Evolutionary conservation across 92 coral and sea anemone species (phyloP).

Genomic region (Pocillopora grandis): DNA sequence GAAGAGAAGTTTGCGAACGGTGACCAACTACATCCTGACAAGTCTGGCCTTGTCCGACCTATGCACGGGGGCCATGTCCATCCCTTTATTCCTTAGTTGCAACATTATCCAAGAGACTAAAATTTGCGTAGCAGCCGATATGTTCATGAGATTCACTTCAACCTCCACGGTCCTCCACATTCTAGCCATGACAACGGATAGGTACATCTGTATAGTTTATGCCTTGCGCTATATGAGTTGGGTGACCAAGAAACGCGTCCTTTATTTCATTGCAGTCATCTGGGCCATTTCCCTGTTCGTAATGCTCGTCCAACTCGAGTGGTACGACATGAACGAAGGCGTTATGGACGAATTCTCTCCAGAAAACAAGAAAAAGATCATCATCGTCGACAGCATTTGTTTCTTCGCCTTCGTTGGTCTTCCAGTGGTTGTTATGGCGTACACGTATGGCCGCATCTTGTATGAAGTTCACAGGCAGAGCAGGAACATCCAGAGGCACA

Average conservation of each 20-base stretch:
- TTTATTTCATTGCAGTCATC: slow-evolving; percentile 34
- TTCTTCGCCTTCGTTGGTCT: slow-evolving; percentile 49
- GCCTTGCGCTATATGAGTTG: slow-evolving; percentile 67
- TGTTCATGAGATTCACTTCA: slow-evolving; percentile 61
- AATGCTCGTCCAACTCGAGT: slow-evolving; percentile 63
- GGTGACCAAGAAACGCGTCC: slow-evolving; percentile 69
- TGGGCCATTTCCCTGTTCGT: slow-evolving; percentile 56
- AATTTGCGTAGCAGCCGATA: slow-evolving; percentile 42
- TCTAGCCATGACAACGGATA: slow-evolving; percentile 71
- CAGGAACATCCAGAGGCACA: slow-evolving; percentile 48
- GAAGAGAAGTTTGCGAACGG: slow-evolving; percentile 54
- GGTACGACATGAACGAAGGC: slow-evolving; percentile 43
- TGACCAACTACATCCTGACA: slow-evolving; percentile 65
- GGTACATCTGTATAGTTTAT: slow-evolving; percentile 74
- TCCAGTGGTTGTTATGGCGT: slow-evolving; percentile 61
- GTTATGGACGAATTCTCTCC: slow-evolving; percentile 21
- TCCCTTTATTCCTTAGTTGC: slow-evolving; percentile 63
- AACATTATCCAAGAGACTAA: slow-evolving; percentile 39
- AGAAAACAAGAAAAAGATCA: background rate
- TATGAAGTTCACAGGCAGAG: slow-evolving; percentile 67
- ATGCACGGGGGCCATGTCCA: slow-evolving; percentile 60
- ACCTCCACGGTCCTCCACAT: slow-evolving; percentile 73
- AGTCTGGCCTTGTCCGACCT: slow-evolving; percentile 81
- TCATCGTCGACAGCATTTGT: slow-evolving; percentile 61
- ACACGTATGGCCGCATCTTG: slow-evolving; percentile 58